phyloP scores from a whole-genome alignment of 2,888 invertebrate genomes.

The Sisyra nigra region DNA sequence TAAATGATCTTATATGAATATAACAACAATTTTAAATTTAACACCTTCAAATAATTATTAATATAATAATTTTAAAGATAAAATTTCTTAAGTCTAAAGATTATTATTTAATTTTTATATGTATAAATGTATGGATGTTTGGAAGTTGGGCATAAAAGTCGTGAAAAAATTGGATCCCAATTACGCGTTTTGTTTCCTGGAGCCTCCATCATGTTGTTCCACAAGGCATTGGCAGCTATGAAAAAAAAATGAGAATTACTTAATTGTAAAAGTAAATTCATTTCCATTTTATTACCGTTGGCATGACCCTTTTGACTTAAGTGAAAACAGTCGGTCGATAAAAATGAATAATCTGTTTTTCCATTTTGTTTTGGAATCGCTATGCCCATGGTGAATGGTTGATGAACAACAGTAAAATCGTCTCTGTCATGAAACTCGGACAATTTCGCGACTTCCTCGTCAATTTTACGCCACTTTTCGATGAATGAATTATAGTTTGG shows the following conservation, averaged over 20 bases:
- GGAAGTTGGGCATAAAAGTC: constrained; percentile 30
- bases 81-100: neutral
- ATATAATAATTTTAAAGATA: too few relatives aligned
- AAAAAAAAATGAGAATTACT: constrained; percentile 12
- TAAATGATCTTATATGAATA: neutral
- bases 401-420: constrained; percentile 40
- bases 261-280: constrained; percentile 1
- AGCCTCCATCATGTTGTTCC: constrained; percentile 43
- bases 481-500: constrained; percentile 29
- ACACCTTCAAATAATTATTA: neutral
- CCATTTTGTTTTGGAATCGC: constrained; percentile 25
- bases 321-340: constrained; percentile 46
- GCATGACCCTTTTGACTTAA: constrained; percentile 42
- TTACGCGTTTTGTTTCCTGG: constrained; percentile 28
- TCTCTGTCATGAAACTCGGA: constrained; percentile 29
- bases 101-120: constrained; percentile 16
- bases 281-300: constrained; percentile 22
- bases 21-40: too few relatives aligned
- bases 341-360: constrained; percentile 31
- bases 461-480: constrained; percentile 33
- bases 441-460: constrained; percentile 30
- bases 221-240: constrained; percentile 36
- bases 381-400: constrained; percentile 30
- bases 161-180: constrained; percentile 22
- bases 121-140: constrained; percentile 30